Evolutionary conservation across 2,888 invertebrate species (phyloP).

Genomic region (Pristionchus arcanus): DNA sequence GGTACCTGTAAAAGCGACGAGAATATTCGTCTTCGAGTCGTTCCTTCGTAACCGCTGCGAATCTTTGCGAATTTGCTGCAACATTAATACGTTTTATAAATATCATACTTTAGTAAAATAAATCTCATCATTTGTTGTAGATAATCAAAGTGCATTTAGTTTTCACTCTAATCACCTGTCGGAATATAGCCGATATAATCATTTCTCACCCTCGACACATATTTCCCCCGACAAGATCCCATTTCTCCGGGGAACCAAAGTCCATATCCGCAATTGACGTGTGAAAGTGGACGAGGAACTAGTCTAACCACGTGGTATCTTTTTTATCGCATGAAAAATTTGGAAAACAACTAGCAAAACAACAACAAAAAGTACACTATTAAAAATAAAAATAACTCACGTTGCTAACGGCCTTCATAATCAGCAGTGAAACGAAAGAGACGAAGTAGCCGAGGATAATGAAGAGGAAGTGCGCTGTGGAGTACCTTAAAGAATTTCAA

Average conservation of each 20-base stretch:
- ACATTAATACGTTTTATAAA: background rate
- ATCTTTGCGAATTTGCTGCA: conserved; percentile 1
- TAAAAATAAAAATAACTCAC: conserved; percentile 54
- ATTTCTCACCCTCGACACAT: background rate
- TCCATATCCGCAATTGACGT: background rate
- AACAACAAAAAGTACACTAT: no score
- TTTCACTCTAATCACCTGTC: no score
- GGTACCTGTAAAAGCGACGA: conserved; percentile 47
- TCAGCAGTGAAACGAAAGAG: conserved; percentile 66
- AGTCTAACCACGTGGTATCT: no score
- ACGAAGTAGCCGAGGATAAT: conserved; percentile 67
- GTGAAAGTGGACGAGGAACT: background rate
- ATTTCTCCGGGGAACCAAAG: background rate
- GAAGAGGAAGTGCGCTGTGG: conserved; percentile 72
- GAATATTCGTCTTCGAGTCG: conserved; percentile 51
- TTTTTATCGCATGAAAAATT: no score
- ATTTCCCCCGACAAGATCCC: background rate
- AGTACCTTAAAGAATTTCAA: conserved; percentile 60
- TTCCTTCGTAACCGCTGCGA: conserved; percentile 19
- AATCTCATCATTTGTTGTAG: no score
- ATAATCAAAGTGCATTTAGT: no score
- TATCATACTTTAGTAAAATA: no score
- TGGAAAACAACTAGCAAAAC: no score
- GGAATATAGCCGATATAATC: background rate
- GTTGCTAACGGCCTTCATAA: conserved; percentile 59